Base-by-base conservation (phyloP, 2,888 invertebrate species). In the Drosophila rellima region DNA sequence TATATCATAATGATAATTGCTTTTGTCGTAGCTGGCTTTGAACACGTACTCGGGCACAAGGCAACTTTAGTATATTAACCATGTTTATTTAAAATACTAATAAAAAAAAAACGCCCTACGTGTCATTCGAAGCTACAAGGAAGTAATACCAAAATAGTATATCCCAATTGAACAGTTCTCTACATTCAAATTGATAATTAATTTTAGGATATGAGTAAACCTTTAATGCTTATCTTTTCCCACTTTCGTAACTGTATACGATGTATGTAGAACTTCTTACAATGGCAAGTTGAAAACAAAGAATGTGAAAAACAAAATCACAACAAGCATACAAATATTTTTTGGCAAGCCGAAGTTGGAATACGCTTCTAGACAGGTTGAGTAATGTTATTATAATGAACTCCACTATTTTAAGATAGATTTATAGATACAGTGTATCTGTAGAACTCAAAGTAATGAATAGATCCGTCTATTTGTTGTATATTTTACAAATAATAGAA, bases 11-110 rank as follows among this genome's bases (percentile, higher is more conserved):
- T 33, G 42, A 51, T 73, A 54, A 61, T 44, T 57, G 48, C 15
- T 18, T 29, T 39, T 55, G 33, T 26, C 42, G 18, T 7, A 42
- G 15, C 33, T 55, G 17, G 26, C 37, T 37, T 20, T 55, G 23
- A 51, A 62, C 82, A 86, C 80, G 85, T 82, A 69, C 62, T 47
- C 35, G 17, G 45, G n/a, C 47, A 56, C 37, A 59, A 51, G 59
- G 50, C 39, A 52, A 48, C 54, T 55, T 40, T 54, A 56, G 33
- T 56, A 45, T 37, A 37, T 47, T 52, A 42, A 20, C 35, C 31
- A 63, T 23, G 55, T 52, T 31, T 40, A 33, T 23, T 35, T 23
- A n/a, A n/a, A 45, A 44, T 17, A 33, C 11, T 17, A 7, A 17
- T 18, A 23, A 35, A 23, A 10, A 17, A 18, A 23, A 35, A 23